Base-by-base conservation (phyloP, 2,888 invertebrate species). In the Lepas anatifera region DNA sequence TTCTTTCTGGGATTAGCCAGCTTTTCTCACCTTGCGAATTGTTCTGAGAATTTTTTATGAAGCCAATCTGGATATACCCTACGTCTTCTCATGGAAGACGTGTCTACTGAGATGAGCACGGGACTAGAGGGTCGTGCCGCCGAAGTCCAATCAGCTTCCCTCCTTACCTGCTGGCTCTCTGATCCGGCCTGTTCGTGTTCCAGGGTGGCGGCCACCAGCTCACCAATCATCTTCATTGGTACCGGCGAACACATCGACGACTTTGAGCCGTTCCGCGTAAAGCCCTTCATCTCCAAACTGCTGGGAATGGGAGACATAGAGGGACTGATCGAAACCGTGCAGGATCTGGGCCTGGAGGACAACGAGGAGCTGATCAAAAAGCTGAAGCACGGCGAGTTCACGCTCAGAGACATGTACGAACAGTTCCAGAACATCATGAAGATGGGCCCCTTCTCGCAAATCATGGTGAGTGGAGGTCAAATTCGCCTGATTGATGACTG, bases 361-460 rank as follows among this genome's bases (percentile, higher is more conserved):
- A 99, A 99, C 81, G 97, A 99, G 81, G 98, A 98, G 80, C 83
- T 99, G 70, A 85, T 99, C 76, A 96, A 98, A 80, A 97, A 98
- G 84, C 88, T 99, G 67, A 98, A 98, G 81, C 98, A 99, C 79
- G 99, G 98, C 39, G 96, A 98, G 81, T 99, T 99, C 80, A 98
- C 99, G 25, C 84, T 99, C 71, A 85, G 99, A 72, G 98, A 99
- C 78, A 99, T 99, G 99, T 99, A 99, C 81, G 99, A 99, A 81
- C 99, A 99, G 83, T 99, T 99, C 81, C 98, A 99, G 79, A 99
- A 99, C 81, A 97, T 99, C 73, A 96, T 99, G 97, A 99, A 99
- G 83, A 98, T 99, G 97, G 99, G 99, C 35, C 99, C 99, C 0
- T 98, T 99, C 81, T 95, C 96, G 77, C 99, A 99, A 82, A 95